These are phyloP conservation scores for Nyctibius bracteatus DNA, from an alignment of 2,113 vertebrate species.

Conservation along the genomic window DNA sequence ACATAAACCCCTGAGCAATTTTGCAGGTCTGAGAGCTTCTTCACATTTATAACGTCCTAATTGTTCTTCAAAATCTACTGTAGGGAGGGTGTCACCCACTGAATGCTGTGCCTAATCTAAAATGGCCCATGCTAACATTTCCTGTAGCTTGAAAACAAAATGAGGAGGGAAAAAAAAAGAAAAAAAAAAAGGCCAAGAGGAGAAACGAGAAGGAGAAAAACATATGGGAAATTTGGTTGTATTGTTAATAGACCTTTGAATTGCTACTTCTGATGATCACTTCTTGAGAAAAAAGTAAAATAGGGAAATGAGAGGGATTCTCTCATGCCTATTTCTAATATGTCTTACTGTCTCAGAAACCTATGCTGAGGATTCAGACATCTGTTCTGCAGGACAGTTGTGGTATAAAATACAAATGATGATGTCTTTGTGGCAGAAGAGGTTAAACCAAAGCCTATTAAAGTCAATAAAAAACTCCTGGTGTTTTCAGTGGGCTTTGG, in stretches of 20 bases:
- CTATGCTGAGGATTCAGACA: not conserved
- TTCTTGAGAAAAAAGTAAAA: not conserved
- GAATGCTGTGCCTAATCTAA: not conserved
- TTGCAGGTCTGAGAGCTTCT: not conserved
- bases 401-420: not conserved
- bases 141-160: constrained; percentile 17
- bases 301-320: not conserved
- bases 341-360: not conserved
- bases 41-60: not conserved
- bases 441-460: not conserved
- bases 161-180: not conserved
- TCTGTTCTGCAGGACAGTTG: not conserved
- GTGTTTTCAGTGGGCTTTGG: not conserved
- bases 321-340: not conserved
- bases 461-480: not conserved
- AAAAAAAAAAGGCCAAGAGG: not conserved
- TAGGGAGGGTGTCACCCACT: not conserved
- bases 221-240: not conserved
- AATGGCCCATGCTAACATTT: not conserved
- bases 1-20: not conserved
- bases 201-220: not conserved
- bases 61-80: not conserved
- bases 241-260: not conserved
- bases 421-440: not conserved
- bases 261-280: not conserved